Evolutionary conservation across 2,797 vertebrate genomes (phyloP).

Genomic region (Amniataba percoides): DNA sequence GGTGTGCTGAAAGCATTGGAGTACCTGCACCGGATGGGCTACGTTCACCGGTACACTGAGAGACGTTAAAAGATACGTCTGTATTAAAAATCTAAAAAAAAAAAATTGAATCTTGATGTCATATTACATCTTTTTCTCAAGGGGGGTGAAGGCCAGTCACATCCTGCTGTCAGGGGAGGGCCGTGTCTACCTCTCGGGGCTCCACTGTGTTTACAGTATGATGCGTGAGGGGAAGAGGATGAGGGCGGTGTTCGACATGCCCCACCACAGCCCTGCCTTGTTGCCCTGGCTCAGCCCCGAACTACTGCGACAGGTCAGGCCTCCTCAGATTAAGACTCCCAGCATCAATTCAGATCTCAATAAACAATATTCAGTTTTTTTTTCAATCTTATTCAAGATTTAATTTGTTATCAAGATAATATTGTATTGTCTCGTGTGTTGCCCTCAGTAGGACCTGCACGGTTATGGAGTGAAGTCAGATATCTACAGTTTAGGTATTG

Average conservation of each 20-base stretch:
- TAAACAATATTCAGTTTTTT: neutral
- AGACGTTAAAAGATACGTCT: too few relatives aligned
- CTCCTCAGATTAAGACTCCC: neutral
- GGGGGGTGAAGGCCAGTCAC: slow-evolving; percentile 97
- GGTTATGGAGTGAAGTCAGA: slow-evolving; percentile 98
- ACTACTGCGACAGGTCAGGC: slow-evolving; percentile 94
- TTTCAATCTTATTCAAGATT: neutral
- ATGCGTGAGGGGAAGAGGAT: slow-evolving; percentile 92
- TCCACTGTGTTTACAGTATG: slow-evolving; percentile 95
- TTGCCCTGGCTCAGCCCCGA: slow-evolving; percentile 99
- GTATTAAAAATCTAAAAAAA: neutral
- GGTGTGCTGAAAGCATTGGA: slow-evolving; percentile 92
- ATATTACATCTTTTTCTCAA: slow-evolving; percentile 63
- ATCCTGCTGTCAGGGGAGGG: slow-evolving; percentile 96
- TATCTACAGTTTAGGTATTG: slow-evolving; percentile 98
- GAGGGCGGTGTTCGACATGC: slow-evolving; percentile 94
- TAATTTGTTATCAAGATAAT: neutral
- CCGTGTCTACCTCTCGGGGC: slow-evolving; percentile 94
- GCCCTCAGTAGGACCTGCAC: slow-evolving; percentile 90
- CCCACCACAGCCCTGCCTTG: slow-evolving; percentile 93
- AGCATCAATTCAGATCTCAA: neutral
- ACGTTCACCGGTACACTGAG: slow-evolving; percentile 92
- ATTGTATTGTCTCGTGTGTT: neutral
- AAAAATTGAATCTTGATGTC: neutral
- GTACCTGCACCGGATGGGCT: slow-evolving; percentile 96